phyloP scores from a whole-genome alignment of 92 coral and sea anemone species.

The Porites cylindrica region DNA sequence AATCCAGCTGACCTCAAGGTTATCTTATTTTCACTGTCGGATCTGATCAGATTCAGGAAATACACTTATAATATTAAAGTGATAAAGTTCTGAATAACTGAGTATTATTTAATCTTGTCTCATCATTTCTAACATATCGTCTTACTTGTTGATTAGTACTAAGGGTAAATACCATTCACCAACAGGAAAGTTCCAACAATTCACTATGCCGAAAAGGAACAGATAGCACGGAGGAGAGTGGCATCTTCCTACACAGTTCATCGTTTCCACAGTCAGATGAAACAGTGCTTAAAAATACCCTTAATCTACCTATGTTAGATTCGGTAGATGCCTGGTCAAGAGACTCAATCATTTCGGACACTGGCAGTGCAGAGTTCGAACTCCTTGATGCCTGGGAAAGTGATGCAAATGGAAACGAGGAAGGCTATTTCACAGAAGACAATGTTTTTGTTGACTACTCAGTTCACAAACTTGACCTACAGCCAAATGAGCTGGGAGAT shows the following conservation, averaged over 20 bases:
- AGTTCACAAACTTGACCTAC: conserved; percentile 62
- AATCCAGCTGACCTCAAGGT: too few relatives aligned
- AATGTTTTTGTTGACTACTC: conserved; percentile 70
- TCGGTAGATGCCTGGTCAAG: conserved; percentile 56
- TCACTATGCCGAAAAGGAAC: conserved; percentile 64
- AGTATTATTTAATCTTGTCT: too few relatives aligned
- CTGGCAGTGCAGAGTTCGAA: conserved; percentile 64
- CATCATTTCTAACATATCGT: neutral
- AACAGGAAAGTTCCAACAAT: conserved; percentile 5
- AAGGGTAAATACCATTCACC: neutral
- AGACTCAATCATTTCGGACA: conserved; percentile 79
- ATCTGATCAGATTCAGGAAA: too few relatives aligned
- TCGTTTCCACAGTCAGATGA: conserved; percentile 62
- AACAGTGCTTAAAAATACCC: conserved; percentile 30
- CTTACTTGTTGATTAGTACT: neutral
- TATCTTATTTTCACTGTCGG: too few relatives aligned
- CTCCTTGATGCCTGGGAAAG: conserved; percentile 72
- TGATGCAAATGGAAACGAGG: conserved; percentile 72
- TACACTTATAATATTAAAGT: too few relatives aligned
- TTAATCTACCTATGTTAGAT: conserved; percentile 53
- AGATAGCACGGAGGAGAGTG: conserved; percentile 80
- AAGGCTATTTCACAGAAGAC: conserved; percentile 87
- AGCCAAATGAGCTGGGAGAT: conserved; percentile 84
- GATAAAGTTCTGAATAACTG: too few relatives aligned
- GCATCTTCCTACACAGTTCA: conserved; percentile 61